A percentile compares a stretch with the other conserved stretches of the same genome.
Evolutionary conservation across 2,888 invertebrate genomes (phyloP).

Genomic region (Fabriciana adippe): DNA sequence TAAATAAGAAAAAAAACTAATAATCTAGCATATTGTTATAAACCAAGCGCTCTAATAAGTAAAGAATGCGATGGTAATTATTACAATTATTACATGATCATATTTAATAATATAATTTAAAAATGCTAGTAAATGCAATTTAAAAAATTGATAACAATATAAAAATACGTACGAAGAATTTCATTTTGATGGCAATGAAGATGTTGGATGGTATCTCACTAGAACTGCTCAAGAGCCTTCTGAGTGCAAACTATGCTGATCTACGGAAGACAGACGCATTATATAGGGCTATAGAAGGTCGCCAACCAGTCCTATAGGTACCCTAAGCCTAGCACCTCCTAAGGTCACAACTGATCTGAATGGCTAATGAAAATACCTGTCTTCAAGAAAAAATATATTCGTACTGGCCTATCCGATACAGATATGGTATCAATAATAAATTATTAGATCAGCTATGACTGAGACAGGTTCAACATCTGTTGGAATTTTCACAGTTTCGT

Average conservation of each 20-base stretch:
- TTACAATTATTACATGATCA: no score
- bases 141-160: conserved; percentile 10
- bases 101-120: background rate
- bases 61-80: no score
- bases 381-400: conserved; percentile 54
- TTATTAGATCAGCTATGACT: conserved; percentile 47
- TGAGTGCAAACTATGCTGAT: conserved; percentile 70
- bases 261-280: conserved; percentile 61
- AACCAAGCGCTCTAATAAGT: no score
- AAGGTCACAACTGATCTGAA: conserved; percentile 68
- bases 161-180: conserved; percentile 71
- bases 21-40: no score
- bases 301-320: conserved; percentile 49
- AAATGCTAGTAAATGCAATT: background rate
- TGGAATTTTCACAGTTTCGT: conserved; percentile 27
- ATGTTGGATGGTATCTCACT: conserved; percentile 59
- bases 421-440: conserved; percentile 56
- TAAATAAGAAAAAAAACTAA: no score
- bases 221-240: conserved; percentile 77
- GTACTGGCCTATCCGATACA: conserved; percentile 48
- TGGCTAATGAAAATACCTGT: conserved; percentile 66
- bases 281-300: conserved; percentile 73
- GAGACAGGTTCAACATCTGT: conserved; percentile 33
- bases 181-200: conserved; percentile 62
- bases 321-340: conserved; percentile 51